A percentile compares a stretch with the other conserved stretches of the same genome.
Conservation (phyloP, 2,797 vertebrate species). For the Myotis vivesi region DNA sequence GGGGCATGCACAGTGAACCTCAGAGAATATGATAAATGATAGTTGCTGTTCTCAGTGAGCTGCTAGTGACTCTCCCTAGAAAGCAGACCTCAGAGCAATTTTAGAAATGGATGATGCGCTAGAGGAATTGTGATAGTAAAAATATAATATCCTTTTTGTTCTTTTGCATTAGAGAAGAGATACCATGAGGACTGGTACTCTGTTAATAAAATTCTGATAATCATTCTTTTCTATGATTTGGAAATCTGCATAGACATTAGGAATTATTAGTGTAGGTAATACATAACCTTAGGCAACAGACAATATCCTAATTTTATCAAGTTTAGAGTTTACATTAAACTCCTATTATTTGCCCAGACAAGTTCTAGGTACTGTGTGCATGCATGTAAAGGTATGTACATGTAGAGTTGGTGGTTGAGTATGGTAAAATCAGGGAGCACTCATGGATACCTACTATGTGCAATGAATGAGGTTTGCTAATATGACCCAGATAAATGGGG, state of each 20-base stretch:
- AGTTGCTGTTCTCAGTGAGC: not conserved
- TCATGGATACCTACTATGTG: too few relatives aligned
- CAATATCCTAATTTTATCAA: not conserved
- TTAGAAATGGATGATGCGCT: not conserved
- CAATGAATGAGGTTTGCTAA: not conserved
- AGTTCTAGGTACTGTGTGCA: not conserved
- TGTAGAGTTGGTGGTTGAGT: too few relatives aligned
- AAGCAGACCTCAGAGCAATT: slow-evolving; percentile 31
- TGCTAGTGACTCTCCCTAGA: not conserved
- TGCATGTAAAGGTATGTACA: not conserved
- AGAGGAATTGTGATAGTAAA: not conserved
- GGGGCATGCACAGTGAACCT: not conserved
- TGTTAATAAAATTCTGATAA: not conserved
- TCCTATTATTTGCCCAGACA: not conserved
- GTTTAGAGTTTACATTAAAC: not conserved
- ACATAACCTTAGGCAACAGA: not conserved
- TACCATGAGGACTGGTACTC: not conserved
- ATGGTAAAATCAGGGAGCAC: not conserved
- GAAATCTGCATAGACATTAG: not conserved
- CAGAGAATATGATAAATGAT: not conserved
- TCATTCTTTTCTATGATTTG: not conserved
- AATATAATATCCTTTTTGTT: not conserved
- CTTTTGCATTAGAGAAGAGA: not conserved
- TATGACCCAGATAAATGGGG: not conserved
- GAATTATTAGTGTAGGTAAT: not conserved